These are phyloP conservation scores for Amblyjoppa proteus DNA, from an alignment of 2,888 invertebrate genomes.

Conservation along the genomic window DNA sequence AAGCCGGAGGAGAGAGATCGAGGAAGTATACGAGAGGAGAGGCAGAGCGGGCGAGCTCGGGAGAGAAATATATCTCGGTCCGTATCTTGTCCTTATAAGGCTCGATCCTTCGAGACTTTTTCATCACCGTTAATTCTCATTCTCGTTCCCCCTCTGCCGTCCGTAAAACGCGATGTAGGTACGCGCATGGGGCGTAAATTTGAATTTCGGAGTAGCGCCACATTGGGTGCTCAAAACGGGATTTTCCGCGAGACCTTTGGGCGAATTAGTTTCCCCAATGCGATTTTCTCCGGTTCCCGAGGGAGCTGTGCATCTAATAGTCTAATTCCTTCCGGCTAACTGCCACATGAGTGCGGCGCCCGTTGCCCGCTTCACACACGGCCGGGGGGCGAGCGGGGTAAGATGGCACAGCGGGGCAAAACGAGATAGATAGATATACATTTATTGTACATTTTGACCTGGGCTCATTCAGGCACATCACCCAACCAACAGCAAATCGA, in stretches of 20 bases:
- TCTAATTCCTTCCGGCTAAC: conserved; percentile 49
- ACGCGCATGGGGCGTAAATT: background rate
- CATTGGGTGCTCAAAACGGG: background rate
- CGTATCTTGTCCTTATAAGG: conserved; percentile 64
- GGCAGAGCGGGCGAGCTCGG: background rate
- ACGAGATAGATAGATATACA: too few relatives aligned
- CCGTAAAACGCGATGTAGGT: background rate
- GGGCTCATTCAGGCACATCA: too few relatives aligned
- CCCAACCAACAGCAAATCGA: too few relatives aligned
- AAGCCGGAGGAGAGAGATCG: conserved; percentile 20
- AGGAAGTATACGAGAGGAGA: conserved; percentile 2
- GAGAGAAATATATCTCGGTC: conserved; percentile 50
- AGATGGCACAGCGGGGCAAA: too few relatives aligned
- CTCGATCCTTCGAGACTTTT: conserved; percentile 58
- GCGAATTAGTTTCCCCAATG: conserved; percentile 33
- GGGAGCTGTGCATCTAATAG: conserved; percentile 35
- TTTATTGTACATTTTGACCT: too few relatives aligned
- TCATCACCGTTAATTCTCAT: background rate
- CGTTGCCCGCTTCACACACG: conserved; percentile 16
- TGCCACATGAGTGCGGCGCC: background rate
- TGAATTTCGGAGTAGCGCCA: background rate
- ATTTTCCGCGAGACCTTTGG: background rate
- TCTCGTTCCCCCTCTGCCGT: background rate
- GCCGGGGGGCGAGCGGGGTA: background rate
- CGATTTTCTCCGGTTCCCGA: conserved; percentile 40